Conservation (phyloP, 2,113 vertebrate genomes). For the Semnornis frantzii region DNA sequence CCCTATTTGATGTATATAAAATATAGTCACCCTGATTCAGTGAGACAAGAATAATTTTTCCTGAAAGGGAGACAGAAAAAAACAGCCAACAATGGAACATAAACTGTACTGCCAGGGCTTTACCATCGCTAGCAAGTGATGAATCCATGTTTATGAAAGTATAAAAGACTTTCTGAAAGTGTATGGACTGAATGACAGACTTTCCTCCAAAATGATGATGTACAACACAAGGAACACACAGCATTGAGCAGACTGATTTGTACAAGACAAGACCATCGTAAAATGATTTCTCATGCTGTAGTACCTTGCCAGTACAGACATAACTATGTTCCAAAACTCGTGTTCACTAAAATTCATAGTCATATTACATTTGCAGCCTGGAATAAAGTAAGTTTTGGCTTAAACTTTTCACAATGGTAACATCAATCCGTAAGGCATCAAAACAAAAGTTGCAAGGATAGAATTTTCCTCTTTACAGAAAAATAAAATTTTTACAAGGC, state of each 20-base stretch:
- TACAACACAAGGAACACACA: not conserved
- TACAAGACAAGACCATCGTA: not conserved
- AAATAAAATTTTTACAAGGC: not conserved
- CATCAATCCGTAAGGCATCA: not conserved
- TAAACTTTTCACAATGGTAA: not conserved
- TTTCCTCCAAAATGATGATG: not conserved
- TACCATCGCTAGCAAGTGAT: not conserved
- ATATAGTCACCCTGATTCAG: not conserved
- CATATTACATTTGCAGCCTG: not conserved
- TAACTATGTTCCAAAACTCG: not conserved
- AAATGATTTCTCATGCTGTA: not conserved
- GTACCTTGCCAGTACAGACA: not conserved
- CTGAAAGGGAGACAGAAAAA: not conserved
- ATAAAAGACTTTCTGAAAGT: not conserved
- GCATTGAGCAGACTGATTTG: not conserved
- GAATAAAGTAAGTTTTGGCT: not conserved
- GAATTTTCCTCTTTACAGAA: not conserved
- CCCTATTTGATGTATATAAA: not conserved
- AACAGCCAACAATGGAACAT: not conserved
- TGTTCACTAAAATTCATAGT: not conserved
- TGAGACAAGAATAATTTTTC: not conserved
- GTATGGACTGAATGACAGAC: not conserved
- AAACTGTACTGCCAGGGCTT: not conserved
- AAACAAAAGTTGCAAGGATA: constrained; percentile 9
- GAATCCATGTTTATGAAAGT: not conserved